Evolutionary conservation across 2,888 invertebrate genomes (phyloP).

Genomic region (Blastobasis adustella): DNA sequence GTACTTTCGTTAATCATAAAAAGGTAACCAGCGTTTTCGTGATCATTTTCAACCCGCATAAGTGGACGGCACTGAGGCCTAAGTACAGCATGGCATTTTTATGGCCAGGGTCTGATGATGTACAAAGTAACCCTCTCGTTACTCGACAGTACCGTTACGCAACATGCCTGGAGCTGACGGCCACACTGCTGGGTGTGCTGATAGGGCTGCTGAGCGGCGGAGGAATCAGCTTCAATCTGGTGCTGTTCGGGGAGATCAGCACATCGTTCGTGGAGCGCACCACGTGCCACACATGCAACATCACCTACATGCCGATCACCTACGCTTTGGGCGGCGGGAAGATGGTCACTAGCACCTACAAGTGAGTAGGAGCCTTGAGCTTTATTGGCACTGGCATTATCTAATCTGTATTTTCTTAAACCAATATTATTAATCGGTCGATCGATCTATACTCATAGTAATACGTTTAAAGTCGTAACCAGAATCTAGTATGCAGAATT

Average conservation of each 20-base stretch:
- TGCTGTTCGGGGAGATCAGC: slow-evolving; percentile 77
- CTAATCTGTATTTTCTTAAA: too few relatives aligned
- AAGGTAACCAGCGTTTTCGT: too few relatives aligned
- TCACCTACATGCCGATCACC: slow-evolving; percentile 49
- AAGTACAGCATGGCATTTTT: background rate
- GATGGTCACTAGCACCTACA: too few relatives aligned
- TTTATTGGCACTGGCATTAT: too few relatives aligned
- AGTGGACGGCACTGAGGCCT: background rate
- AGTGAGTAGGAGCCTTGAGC: too few relatives aligned
- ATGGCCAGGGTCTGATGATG: background rate
- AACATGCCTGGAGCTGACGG: slow-evolving; percentile 45
- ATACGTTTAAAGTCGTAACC: too few relatives aligned
- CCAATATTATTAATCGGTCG: too few relatives aligned
- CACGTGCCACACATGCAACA: slow-evolving; percentile 33
- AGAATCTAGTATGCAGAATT: too few relatives aligned
- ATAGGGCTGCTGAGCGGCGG: slow-evolving; percentile 53
- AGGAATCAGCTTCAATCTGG: slow-evolving; percentile 71
- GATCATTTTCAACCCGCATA: background rate
- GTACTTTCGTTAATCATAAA: too few relatives aligned
- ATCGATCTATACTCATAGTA: too few relatives aligned
- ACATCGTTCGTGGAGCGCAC: slow-evolving; percentile 74
- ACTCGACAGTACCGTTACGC: slow-evolving; percentile 50
- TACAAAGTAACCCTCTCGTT: background rate
- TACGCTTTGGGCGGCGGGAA: slow-evolving; percentile 49
- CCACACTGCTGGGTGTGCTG: slow-evolving; percentile 42